Conservation (phyloP, 2,888 invertebrate species). For the Tinea pellionella region DNA sequence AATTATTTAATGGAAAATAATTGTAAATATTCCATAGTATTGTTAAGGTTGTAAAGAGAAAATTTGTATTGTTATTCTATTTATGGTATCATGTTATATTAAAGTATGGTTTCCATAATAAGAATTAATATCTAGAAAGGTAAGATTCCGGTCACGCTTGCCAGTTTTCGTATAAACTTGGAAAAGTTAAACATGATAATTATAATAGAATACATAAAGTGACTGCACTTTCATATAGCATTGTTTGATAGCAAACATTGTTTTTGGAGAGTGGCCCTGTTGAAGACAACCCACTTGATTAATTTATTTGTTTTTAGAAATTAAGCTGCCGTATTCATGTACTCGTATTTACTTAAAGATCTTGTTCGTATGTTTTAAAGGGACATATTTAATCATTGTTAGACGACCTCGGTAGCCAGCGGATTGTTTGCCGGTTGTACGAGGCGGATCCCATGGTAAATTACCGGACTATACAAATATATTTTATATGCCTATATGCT, state of each 20-base stretch:
- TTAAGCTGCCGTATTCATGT: conserved; percentile 28
- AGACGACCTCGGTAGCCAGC: too few species aligned
- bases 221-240: conserved; percentile 13
- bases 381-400: too few species aligned
- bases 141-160: background rate
- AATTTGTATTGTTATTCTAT: background rate
- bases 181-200: background rate
- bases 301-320: conserved; percentile 43
- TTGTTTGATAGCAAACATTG: conserved; percentile 31
- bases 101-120: background rate
- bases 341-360: conserved; percentile 10
- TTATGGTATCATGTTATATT: background rate
- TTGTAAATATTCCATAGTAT: too few species aligned
- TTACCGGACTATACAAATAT: too few species aligned
- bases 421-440: too few species aligned
- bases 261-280: conserved; percentile 26
- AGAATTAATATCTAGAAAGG: background rate
- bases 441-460: too few species aligned
- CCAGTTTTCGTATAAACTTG: background rate
- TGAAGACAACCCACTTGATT: conserved; percentile 25
- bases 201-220: conserved; percentile 2
- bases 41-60: too few species aligned
- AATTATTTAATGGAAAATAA: too few species aligned
- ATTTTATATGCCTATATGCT: too few species aligned
- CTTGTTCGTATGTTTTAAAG: background rate